These are phyloP conservation scores for Sesia bembeciformis DNA, from an alignment of 2,888 invertebrate species.

Conservation along the genomic window DNA sequence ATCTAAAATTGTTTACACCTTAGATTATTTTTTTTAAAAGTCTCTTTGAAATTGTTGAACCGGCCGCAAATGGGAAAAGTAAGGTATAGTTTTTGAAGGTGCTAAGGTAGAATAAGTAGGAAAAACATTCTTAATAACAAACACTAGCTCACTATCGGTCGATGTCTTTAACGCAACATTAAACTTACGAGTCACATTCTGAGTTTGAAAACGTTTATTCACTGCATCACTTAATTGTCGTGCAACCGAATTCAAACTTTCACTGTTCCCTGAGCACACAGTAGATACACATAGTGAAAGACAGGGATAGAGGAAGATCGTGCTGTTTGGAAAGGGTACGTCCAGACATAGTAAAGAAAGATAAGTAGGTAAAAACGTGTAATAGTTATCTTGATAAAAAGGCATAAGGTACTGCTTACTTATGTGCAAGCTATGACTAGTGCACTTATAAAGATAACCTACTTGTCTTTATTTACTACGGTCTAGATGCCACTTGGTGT, in stretches of 20 bases:
- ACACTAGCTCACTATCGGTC: slow-evolving; percentile 13
- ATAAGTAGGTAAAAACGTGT: too few relatives aligned
- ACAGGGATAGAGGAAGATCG: slow-evolving; percentile 13
- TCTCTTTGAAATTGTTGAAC: slow-evolving; percentile 60
- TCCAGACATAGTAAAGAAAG: too few relatives aligned
- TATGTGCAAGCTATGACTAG: too few relatives aligned
- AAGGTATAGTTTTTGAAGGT: slow-evolving; percentile 24
- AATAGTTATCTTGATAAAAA: not conserved
- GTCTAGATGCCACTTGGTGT: slow-evolving; percentile 13
- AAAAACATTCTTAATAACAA: slow-evolving; percentile 24
- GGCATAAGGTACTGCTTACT: not conserved
- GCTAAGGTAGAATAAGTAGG: slow-evolving; percentile 22
- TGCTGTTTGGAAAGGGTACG: not conserved
- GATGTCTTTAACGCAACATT: slow-evolving; percentile 1
- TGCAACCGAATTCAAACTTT: slow-evolving; percentile 59
- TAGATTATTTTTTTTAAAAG: slow-evolving; percentile 51
- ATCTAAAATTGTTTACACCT: slow-evolving; percentile 42
- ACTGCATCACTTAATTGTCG: slow-evolving; percentile 29
- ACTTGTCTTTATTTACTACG: too few relatives aligned
- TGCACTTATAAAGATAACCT: too few relatives aligned
- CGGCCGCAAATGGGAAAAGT: slow-evolving; percentile 58
- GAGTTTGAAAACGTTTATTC: slow-evolving; percentile 15
- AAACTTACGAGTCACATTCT: slow-evolving; percentile 13
- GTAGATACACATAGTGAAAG: slow-evolving; percentile 13
- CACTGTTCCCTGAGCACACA: slow-evolving; percentile 40